Base-by-base conservation (phyloP, 1,140 invertebrate species). In the Bombus cullumanus region DNA sequence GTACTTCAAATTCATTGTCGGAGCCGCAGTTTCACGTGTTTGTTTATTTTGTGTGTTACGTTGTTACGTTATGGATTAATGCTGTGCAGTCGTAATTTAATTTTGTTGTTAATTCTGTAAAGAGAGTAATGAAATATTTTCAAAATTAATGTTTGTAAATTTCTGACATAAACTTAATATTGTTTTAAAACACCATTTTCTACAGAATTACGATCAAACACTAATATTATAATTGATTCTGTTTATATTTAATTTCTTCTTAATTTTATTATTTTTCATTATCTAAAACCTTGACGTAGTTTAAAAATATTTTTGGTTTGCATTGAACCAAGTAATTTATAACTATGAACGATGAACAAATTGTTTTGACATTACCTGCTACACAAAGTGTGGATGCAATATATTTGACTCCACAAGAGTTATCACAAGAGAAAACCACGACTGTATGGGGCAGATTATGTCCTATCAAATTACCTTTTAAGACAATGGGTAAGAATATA, bases 371-470 rank as follows among this genome's bases (percentile, higher is more conserved):
- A 72, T 79, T 92, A 59, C 93, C 93, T 15, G 91, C 93, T 15
- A 94, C 93, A 1, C 93, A 94, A 85, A 91, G 92, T 77, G 85
- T 69, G 4, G 92, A 93, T 37, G 84, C 37, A 8, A 8, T 91
- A 53, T 71, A 39, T 25, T 84, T 89, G 1, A 89, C 92, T 22
- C 93, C 89, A 28, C 89, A 91, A 76, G 89, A 91, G 9, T 74
- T 73, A 9, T 83, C 80, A 3, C 78, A 87, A 25, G 71, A 86
- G 57, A 31, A 68, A 43, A 37, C 64, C 37, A 37, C 68, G 28
- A 37, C 22, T 1, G n/a, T 91, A 41, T 94, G 93, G 93, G 93
- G 93, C 59, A 89, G 89, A 86, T 75, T 94, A 15, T 93, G 87
- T n/a, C 85, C 93, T 72, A 66, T 76, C 25, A 59, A 74, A 62